Conservation (phyloP, 2,888 invertebrate species). For the Theretra japonica region DNA sequence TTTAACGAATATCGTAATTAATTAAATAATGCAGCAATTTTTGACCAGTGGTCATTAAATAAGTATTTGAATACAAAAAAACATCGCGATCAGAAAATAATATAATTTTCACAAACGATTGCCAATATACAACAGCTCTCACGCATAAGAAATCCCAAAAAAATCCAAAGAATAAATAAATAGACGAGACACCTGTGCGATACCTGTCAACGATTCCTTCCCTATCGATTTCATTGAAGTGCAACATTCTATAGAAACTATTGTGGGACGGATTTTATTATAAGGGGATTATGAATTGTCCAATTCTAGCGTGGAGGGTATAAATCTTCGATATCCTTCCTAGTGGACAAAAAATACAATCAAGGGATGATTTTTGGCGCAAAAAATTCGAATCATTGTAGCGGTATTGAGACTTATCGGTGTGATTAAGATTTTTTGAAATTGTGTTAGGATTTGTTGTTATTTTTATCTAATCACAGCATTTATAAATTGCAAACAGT, state of each 20-base stretch:
- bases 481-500: too few relatives aligned
- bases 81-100: neutral
- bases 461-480: too few relatives aligned
- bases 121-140: neutral
- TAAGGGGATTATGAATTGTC: conserved; percentile 26
- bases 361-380: neutral
- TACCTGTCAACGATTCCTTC: conserved; percentile 6
- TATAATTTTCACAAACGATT: neutral
- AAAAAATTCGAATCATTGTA: neutral
- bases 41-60: too few relatives aligned
- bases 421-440: too few relatives aligned
- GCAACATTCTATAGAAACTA: conserved; percentile 13
- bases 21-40: too few relatives aligned
- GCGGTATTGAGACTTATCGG: neutral
- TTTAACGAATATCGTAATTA: too few relatives aligned
- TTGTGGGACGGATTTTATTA: conserved; percentile 14
- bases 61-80: too few relatives aligned
- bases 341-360: conserved; percentile 12
- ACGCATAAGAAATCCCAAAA: neutral
- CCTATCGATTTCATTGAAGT: conserved; percentile 16
- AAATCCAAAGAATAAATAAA: neutral
- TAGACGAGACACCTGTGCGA: neutral
- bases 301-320: neutral
- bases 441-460: too few relatives aligned
- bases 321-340: conserved; percentile 23